A percentile compares a stretch with the other conserved stretches of the same genome.
Conservation (phyloP, 2,113 vertebrate genomes). For the Acanthisitta chloris region DNA sequence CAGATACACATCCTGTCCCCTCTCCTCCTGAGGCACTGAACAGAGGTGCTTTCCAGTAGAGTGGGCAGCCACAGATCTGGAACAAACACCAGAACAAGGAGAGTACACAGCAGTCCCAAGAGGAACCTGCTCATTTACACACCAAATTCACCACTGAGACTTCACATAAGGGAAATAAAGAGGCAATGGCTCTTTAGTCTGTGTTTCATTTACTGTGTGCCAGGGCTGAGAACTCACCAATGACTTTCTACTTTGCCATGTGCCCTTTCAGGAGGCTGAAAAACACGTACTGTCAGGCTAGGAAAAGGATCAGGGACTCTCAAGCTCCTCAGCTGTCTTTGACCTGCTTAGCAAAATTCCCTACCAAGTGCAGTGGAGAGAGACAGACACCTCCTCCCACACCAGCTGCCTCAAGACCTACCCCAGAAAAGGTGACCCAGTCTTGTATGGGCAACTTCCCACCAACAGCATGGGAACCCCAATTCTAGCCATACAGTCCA, state of each 20-base stretch:
- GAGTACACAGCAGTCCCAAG: background rate
- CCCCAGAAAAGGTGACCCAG: background rate
- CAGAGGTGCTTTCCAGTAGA: constrained; percentile 97
- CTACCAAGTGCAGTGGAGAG: background rate
- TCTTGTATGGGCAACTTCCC: background rate
- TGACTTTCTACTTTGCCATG: background rate
- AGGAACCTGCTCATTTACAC: background rate
- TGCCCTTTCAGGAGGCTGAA: background rate
- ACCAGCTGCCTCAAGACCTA: background rate
- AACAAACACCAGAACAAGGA: constrained; percentile 15
- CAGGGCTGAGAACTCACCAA: background rate
- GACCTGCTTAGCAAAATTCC: background rate
- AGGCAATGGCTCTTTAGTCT: background rate
- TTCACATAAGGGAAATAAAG: background rate
- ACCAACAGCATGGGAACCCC: background rate
- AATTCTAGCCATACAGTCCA: background rate
- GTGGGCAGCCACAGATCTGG: constrained; percentile 90
- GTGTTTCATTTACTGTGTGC: background rate
- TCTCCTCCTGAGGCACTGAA: constrained; percentile 92
- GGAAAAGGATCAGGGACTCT: background rate
- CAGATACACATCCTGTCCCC: constrained; percentile 88
- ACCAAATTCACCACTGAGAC: background rate
- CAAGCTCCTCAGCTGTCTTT: background rate
- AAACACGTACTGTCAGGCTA: background rate
- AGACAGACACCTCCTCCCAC: background rate